These are phyloP conservation scores for Phaethornis superciliosus DNA, from an alignment of 2,113 vertebrate species.

Conservation along the genomic window DNA sequence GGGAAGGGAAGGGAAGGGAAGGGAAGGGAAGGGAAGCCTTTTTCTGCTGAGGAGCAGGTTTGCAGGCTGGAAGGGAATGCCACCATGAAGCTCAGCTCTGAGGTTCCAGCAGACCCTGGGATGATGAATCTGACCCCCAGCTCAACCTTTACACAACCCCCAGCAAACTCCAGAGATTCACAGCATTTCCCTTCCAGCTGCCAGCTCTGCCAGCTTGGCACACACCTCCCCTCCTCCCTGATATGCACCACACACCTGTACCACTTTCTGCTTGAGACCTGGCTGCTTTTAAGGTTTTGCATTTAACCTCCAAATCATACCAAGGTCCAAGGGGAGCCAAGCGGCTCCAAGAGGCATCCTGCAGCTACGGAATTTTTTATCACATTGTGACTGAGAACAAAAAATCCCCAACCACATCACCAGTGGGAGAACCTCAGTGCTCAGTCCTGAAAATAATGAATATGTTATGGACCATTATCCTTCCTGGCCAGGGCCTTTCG, in stretches of 20 bases:
- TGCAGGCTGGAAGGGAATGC: not conserved
- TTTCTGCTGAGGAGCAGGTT: not conserved
- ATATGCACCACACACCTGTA: accelerated
- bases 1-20: not conserved
- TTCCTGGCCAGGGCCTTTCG: not conserved
- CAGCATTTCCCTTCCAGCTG: accelerated
- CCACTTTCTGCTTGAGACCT: not conserved
- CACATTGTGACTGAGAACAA: not conserved
- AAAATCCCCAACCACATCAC: not conserved
- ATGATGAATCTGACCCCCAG: not conserved
- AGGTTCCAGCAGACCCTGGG: not conserved
- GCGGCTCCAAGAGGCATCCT: not conserved
- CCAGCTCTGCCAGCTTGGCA: not conserved
- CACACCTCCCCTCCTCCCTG: accelerated
- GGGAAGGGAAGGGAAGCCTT: not conserved
- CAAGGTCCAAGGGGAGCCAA: accelerated
- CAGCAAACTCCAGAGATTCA: not conserved
- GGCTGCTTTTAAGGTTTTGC: not conserved
- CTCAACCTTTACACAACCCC: not conserved
- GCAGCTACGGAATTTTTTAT: not conserved
- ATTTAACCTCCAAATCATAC: not conserved
- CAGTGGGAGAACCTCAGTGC: slow-evolving; percentile 1
- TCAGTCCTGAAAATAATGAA: slow-evolving; percentile 45
- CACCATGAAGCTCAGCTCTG: not conserved
- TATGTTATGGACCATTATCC: slow-evolving; percentile 57